Conservation (phyloP, 2,797 vertebrate genomes). For the Catamblyrhynchus diadema region DNA sequence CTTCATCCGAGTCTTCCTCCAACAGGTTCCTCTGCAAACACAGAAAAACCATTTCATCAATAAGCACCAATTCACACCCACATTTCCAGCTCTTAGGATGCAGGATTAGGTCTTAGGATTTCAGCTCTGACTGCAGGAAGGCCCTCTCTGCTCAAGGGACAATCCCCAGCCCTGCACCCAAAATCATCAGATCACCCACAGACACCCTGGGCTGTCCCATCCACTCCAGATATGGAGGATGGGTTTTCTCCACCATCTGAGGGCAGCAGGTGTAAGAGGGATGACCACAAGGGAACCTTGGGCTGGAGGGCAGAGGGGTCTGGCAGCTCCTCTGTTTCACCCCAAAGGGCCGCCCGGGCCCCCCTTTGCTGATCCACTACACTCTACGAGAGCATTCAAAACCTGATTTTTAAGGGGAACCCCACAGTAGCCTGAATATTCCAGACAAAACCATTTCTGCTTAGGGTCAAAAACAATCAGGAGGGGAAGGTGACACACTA, state of each 20-base stretch:
- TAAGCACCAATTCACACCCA: background rate
- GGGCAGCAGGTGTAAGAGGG: background rate
- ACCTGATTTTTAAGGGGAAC: background rate
- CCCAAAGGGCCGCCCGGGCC: background rate
- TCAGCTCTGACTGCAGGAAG: background rate
- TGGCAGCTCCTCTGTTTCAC: background rate
- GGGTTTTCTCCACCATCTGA: background rate
- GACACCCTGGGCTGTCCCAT: background rate
- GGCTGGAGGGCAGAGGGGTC: background rate
- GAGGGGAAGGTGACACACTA: background rate
- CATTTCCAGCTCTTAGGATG: background rate
- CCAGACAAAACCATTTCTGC: fast-evolving
- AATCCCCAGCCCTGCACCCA: background rate
- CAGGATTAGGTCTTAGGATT: background rate
- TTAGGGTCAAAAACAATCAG: background rate
- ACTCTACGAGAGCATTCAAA: background rate
- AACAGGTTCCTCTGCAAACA: slow-evolving; percentile 90
- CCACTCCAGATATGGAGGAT: fast-evolving
- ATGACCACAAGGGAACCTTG: background rate
- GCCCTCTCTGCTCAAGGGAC: background rate
- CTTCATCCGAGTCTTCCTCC: slow-evolving; percentile 98
- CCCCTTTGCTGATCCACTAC: background rate
- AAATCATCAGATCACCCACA: background rate
- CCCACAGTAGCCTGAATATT: background rate
- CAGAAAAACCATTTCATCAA: background rate